Evolutionary conservation across 2,797 vertebrate genomes (phyloP).

Genomic region (Leptodactylus fallax): DNA sequence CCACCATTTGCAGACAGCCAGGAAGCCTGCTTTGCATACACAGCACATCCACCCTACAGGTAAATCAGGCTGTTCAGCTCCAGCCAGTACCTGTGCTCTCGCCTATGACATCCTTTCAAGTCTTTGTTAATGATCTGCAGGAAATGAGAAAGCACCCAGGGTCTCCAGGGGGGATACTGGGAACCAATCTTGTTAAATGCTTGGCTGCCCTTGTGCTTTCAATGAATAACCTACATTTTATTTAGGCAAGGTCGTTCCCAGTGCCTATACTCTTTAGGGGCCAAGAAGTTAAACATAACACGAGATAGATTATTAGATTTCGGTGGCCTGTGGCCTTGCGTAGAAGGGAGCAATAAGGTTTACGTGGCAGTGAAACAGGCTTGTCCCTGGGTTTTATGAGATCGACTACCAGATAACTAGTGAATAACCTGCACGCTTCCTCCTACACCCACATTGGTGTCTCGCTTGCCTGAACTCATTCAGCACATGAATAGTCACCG

Average conservation of each 20-base stretch:
- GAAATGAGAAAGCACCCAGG: constrained; percentile 65
- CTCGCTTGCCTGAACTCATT: constrained; percentile 12
- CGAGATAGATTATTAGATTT: constrained; percentile 51
- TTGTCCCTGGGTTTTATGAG: constrained; percentile 25
- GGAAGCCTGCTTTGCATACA: constrained; percentile 46
- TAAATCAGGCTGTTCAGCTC: not conserved
- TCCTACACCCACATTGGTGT: not conserved
- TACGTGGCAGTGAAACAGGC: constrained; percentile 7
- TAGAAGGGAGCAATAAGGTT: constrained; percentile 17
- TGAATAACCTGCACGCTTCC: not conserved
- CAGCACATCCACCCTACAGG: constrained; percentile 30
- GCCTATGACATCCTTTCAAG: constrained; percentile 21
- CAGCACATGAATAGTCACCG: not conserved
- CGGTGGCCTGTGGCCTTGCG: constrained; percentile 34
- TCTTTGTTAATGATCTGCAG: constrained; percentile 66
- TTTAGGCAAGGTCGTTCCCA: constrained; percentile 57
- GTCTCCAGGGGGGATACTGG: constrained; percentile 61
- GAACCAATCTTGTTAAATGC: constrained; percentile 42
- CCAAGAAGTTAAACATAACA: constrained; percentile 32
- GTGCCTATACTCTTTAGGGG: constrained; percentile 32
- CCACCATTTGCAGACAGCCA: constrained; percentile 33
- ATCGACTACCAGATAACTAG: constrained; percentile 34
- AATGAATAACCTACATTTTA: constrained; percentile 63
- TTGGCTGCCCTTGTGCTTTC: constrained; percentile 42
- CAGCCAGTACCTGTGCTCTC: not conserved